phyloP scores from a whole-genome alignment of 2,113 vertebrate genomes.

The Ailurus styani region DNA sequence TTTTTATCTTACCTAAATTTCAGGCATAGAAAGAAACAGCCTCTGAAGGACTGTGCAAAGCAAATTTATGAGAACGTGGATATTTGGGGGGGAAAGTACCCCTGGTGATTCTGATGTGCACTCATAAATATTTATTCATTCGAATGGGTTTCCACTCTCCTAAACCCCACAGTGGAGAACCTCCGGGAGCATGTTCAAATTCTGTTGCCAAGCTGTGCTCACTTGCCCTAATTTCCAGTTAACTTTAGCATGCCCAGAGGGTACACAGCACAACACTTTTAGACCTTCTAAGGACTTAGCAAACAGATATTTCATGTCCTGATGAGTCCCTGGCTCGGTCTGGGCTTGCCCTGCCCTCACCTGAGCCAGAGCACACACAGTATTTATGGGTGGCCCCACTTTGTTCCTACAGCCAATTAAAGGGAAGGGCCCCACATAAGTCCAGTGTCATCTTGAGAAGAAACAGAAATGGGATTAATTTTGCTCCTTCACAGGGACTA shows the following conservation, averaged over 20 bases:
- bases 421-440: background rate
- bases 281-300: background rate
- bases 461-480: background rate
- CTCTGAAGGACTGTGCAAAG: background rate
- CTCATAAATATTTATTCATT: conserved; percentile 40
- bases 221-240: conserved; percentile 55
- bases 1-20: background rate
- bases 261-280: background rate
- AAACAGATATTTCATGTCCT: background rate
- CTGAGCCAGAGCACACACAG: background rate
- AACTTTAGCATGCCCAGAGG: conserved; percentile 37
- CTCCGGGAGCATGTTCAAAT: background rate
- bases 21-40: background rate
- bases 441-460: background rate
- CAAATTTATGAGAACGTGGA: background rate
- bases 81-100: background rate
- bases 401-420: background rate
- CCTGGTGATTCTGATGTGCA: background rate
- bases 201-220: conserved; percentile 2
- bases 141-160: background rate
- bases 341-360: background rate
- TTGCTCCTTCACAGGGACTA: background rate
- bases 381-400: background rate
- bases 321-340: background rate
- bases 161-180: background rate